Evolutionary conservation across 2,113 vertebrate species (phyloP).

Genomic region (Cercocebus atys): DNA sequence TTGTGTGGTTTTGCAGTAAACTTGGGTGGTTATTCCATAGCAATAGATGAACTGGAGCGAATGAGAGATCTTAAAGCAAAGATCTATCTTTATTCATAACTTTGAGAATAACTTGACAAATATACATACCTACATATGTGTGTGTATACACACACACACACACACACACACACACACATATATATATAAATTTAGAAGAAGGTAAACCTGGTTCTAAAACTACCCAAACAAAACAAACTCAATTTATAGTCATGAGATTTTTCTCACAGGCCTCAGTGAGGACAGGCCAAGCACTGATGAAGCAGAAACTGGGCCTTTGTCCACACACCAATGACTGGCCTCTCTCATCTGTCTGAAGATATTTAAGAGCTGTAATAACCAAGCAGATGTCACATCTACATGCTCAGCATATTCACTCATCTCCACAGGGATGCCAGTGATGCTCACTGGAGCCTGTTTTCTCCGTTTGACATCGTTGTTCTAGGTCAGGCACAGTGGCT

Average conservation of each 20-base stretch:
- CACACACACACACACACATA: no score
- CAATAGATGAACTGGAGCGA: neutral
- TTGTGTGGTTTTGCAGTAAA: neutral
- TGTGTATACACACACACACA: no score
- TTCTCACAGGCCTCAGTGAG: no score
- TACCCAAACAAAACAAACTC: neutral
- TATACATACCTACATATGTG: neutral
- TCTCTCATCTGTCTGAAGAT: neutral
- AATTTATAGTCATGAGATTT: neutral
- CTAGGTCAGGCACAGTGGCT: no score
- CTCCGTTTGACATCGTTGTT: neutral
- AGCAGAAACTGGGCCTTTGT: neutral
- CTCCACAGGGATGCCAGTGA: accelerated
- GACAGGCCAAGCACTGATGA: neutral
- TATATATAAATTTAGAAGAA: neutral
- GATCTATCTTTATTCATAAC: neutral
- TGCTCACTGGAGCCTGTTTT: neutral
- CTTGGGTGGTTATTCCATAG: neutral
- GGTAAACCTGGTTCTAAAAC: neutral
- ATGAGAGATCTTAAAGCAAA: neutral
- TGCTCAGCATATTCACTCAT: neutral
- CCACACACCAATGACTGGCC: neutral
- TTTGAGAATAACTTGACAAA: neutral
- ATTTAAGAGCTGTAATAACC: neutral
- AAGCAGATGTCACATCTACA: neutral